These are phyloP conservation scores for Ganaspis brasiliensis DNA, from an alignment of 2,888 invertebrate species.

Conservation along the genomic window DNA sequence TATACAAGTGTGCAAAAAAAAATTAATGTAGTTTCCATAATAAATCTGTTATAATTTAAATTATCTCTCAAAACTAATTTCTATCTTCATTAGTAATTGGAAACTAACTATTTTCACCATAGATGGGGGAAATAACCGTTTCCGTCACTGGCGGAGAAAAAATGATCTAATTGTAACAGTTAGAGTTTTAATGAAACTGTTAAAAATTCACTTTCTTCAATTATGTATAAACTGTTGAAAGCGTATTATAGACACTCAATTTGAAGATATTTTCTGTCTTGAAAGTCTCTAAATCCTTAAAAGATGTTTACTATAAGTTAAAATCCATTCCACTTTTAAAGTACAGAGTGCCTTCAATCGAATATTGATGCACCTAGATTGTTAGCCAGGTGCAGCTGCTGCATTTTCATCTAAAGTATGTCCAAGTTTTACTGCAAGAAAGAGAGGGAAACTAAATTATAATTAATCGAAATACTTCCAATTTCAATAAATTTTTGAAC, in stretches of 20 bases:
- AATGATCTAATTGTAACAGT: too few relatives aligned
- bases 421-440: not conserved
- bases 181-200: not conserved
- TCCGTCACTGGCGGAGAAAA: too few relatives aligned
- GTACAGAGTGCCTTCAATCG: not conserved
- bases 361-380: not conserved
- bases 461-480: too few relatives aligned
- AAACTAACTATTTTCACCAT: too few relatives aligned
- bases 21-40: not conserved
- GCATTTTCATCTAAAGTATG: not conserved
- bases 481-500: too few relatives aligned
- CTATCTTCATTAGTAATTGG: too few relatives aligned
- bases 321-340: not conserved
- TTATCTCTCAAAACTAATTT: too few relatives aligned
- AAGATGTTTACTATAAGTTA: conserved; percentile 2
- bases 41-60: too few relatives aligned
- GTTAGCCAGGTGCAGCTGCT: not conserved
- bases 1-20: too few relatives aligned
- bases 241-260: not conserved
- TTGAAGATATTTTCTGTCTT: not conserved
- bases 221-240: not conserved
- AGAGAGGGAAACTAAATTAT: too few relatives aligned
- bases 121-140: too few relatives aligned
- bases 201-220: not conserved
- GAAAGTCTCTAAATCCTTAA: not conserved